Evolutionary conservation across 1,140 invertebrate species (phyloP).

Genomic region (Sesamia nonagrioides): DNA sequence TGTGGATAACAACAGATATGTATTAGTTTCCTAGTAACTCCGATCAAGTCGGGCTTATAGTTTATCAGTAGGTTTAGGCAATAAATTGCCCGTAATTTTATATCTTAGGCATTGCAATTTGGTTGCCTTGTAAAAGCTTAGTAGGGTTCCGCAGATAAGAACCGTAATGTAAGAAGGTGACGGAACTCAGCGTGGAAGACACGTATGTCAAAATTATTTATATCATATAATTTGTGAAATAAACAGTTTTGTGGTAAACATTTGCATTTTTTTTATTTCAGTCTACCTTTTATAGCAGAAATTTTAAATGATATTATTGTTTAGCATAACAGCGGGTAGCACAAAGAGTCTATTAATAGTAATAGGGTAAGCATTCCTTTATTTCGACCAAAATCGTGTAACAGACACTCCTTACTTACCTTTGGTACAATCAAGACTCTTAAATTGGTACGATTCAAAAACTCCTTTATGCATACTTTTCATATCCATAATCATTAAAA

Average conservation of each 20-base stretch:
- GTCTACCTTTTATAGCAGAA: neutral
- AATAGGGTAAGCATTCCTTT: too few species aligned
- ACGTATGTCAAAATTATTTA: conserved; percentile 32
- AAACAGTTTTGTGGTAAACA: conserved; percentile 34
- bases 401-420: too few species aligned
- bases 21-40: neutral
- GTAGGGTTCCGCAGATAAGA: conserved; percentile 37
- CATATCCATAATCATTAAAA: too few species aligned
- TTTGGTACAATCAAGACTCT: too few species aligned
- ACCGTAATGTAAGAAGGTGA: conserved; percentile 7
- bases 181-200: conserved; percentile 13
- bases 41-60: neutral
- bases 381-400: too few species aligned
- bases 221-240: conserved; percentile 34
- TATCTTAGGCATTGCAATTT: conserved; percentile 41
- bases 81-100: conserved; percentile 35
- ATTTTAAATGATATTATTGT: too few species aligned
- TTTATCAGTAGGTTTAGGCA: conserved; percentile 21
- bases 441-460: too few species aligned
- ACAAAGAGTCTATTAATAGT: too few species aligned
- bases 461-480: too few species aligned
- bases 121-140: conserved; percentile 43
- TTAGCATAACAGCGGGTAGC: too few species aligned
- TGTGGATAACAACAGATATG: neutral
- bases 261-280: neutral